phyloP scores from a whole-genome alignment of 2,888 invertebrate species.

The Sarcophaga subvicina region DNA sequence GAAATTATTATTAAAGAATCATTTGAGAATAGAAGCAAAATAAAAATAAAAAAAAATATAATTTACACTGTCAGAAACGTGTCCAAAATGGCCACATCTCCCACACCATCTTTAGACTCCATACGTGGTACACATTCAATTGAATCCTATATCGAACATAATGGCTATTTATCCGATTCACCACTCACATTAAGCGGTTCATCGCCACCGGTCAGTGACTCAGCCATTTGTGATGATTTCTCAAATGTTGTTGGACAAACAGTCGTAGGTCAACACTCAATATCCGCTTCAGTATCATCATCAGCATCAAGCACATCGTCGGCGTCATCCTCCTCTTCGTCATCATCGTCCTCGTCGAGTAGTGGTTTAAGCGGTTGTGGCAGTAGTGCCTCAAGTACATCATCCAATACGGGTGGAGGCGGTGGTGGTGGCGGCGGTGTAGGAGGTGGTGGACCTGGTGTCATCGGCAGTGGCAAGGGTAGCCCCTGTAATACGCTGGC shows the following conservation, averaged over 20 bases:
- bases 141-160: constrained; percentile 92
- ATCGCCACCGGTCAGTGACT: constrained; percentile 92
- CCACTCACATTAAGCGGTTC: constrained; percentile 93
- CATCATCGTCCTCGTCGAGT: constrained; percentile 77
- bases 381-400: constrained; percentile 79
- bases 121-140: constrained; percentile 93
- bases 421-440: constrained; percentile 57
- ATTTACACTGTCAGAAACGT: constrained; percentile 52
- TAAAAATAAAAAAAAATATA: constrained; percentile 50
- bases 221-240: constrained; percentile 90
- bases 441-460: constrained; percentile 67
- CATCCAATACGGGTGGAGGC: constrained; percentile 69
- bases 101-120: constrained; percentile 96
- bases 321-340: constrained; percentile 76
- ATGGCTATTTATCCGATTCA: constrained; percentile 89
- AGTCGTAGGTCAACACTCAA: constrained; percentile 67
- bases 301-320: constrained; percentile 73
- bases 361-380: constrained; percentile 85
- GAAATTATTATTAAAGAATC: background rate
- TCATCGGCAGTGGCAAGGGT: constrained; percentile 69
- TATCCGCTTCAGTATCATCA: constrained; percentile 78
- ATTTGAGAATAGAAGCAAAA: constrained; percentile 39
- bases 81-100: constrained; percentile 92
- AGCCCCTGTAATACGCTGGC: constrained; percentile 71
- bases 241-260: constrained; percentile 72